phyloP scores from a whole-genome alignment of 2,797 vertebrate genomes.

The Hemibagrus guttatus region DNA sequence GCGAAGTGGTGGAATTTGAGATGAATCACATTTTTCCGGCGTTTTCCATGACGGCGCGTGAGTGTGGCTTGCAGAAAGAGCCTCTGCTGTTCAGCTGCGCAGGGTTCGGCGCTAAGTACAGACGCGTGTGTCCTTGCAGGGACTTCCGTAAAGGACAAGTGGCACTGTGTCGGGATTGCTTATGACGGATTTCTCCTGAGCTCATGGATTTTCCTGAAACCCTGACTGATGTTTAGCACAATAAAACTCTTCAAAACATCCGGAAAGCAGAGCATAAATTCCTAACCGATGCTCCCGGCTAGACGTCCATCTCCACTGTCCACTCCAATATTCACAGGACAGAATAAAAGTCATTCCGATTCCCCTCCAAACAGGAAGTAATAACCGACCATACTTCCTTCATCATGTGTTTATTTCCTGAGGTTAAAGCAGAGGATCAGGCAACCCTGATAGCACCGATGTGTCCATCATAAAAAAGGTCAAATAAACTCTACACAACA shows the following conservation, averaged over 20 bases:
- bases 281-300: neutral
- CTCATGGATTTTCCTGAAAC: neutral
- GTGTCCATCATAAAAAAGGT: neutral
- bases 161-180: slow-evolving; percentile 89
- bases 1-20: slow-evolving; percentile 86
- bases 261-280: neutral
- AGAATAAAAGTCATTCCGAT: neutral
- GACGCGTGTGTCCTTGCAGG: slow-evolving; percentile 89
- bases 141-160: slow-evolving; percentile 88
- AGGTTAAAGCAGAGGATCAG: neutral
- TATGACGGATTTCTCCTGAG: slow-evolving; percentile 71
- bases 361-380: neutral
- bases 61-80: slow-evolving; percentile 92
- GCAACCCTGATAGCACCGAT: neutral
- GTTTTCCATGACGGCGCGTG: slow-evolving; percentile 77
- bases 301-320: neutral
- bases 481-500: slow-evolving; percentile 19
- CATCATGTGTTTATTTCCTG: neutral
- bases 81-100: slow-evolving; percentile 92
- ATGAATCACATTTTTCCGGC: slow-evolving; percentile 92
- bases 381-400: neutral
- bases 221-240: too few species aligned
- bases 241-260: neutral
- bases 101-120: slow-evolving; percentile 82
- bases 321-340: neutral